phyloP scores from a whole-genome alignment of 1,140 invertebrate species.

The Danaus melanippus region DNA sequence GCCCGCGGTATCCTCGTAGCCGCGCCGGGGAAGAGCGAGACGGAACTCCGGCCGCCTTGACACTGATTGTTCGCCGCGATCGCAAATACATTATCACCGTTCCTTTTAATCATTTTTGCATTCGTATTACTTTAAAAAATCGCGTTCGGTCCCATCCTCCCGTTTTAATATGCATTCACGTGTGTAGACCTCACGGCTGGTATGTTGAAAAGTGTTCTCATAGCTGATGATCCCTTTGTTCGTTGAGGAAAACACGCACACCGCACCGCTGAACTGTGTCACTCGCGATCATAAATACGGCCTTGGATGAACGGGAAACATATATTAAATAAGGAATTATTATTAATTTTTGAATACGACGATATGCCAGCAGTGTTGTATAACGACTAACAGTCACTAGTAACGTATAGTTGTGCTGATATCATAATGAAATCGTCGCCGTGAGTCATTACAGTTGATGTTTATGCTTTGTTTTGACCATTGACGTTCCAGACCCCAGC shows the following conservation, averaged over 20 bases:
- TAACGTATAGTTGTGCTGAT: slow-evolving; percentile 51
- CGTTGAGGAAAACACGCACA: slow-evolving; percentile 55
- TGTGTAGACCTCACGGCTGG: slow-evolving; percentile 59
- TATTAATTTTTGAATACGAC: slow-evolving; percentile 35
- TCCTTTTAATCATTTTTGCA: slow-evolving; percentile 71
- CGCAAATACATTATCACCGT: slow-evolving; percentile 70
- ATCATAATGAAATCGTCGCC: slow-evolving; percentile 68
- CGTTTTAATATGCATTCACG: slow-evolving; percentile 57
- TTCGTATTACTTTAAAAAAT: slow-evolving; percentile 59
- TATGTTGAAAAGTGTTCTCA: slow-evolving; percentile 46
- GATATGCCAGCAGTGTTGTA: slow-evolving; percentile 41
- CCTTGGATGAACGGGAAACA: slow-evolving; percentile 27
- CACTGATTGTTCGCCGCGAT: slow-evolving; percentile 69
- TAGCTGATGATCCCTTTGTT: slow-evolving; percentile 60
- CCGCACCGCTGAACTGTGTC: slow-evolving; percentile 33
- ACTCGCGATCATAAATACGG: slow-evolving; percentile 39
- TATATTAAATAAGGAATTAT: slow-evolving; percentile 20
- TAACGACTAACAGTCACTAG: slow-evolving; percentile 38
- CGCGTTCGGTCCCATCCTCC: slow-evolving; percentile 51
- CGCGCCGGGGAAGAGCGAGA: slow-evolving; percentile 62
- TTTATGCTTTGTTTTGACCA: slow-evolving; percentile 67
- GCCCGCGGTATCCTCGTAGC: slow-evolving; percentile 59
- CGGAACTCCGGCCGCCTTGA: slow-evolving; percentile 58
- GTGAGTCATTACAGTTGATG: slow-evolving; percentile 65
- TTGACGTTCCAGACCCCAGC: slow-evolving; percentile 19